Conservation (phyloP, 2,888 invertebrate species). For the Malthinus seriepunctatus region DNA sequence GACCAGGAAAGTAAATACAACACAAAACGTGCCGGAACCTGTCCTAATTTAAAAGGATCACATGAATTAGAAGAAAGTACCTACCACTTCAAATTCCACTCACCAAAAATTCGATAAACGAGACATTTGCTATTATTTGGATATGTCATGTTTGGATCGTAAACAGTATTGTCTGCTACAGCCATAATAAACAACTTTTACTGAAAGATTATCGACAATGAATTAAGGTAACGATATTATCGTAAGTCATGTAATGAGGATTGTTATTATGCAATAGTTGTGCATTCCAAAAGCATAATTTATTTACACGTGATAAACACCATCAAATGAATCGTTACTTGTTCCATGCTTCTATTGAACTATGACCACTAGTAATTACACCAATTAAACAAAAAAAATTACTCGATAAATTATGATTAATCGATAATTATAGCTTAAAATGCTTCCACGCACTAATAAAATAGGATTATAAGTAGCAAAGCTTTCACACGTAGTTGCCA, state of each 20-base stretch:
- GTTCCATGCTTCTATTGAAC: conserved; percentile 2
- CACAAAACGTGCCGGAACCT: conserved; percentile 69
- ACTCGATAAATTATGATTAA: too few species aligned
- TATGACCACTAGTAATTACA: not conserved
- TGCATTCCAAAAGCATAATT: not conserved
- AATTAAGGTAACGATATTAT: not conserved
- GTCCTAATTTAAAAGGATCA: conserved; percentile 40
- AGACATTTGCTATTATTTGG: conserved; percentile 50
- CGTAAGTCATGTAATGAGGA: not conserved
- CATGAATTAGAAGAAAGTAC: not conserved
- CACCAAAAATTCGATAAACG: conserved; percentile 48
- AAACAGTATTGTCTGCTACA: conserved; percentile 11
- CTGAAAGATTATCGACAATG: not conserved
- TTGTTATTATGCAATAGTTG: conserved; percentile 1
- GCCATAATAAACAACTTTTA: conserved; percentile 9
- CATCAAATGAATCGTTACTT: not conserved
- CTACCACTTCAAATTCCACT: conserved; percentile 23
- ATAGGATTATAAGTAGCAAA: too few species aligned
- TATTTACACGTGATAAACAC: not conserved
- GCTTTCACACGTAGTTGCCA: too few species aligned
- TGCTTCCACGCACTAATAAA: too few species aligned
- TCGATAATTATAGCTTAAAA: too few species aligned
- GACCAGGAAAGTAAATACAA: conserved; percentile 73
- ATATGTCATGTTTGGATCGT: conserved; percentile 48
- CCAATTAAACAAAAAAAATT: too few species aligned